Evolutionary conservation across 2,888 invertebrate genomes (phyloP), one percentile per base, ranked within the genome.

Genomic region (Lepas anatifera): DNA sequence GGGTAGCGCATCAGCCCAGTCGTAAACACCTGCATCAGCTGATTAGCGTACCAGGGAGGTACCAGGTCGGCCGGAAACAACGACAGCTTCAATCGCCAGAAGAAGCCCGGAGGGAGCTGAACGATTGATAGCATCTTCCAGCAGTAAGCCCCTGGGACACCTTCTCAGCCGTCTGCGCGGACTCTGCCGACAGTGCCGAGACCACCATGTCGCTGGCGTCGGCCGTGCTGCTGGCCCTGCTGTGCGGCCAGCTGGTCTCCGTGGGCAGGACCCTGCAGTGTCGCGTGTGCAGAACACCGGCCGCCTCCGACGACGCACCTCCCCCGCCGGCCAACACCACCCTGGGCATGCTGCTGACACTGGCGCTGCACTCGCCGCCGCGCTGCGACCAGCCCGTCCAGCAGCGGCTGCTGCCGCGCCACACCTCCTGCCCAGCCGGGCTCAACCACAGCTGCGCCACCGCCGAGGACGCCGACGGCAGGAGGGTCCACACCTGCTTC

Each of bases 401-500:
- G 11, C 25, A 10, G 8, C 25, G 35, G 22, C 7, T 22, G 7
- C 58, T 16, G 18, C 35, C 35, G 32, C 32, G 58, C 32, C n/a
- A n/a, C n/a, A 32, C 32, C 3, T 1, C 4, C 7, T 58, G 58
- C 22, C 58, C 58, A 22, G 32, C 32, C 35, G 35, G 35, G 2
- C 35, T 58, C 8, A 58, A 35, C 58, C 18, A 2, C 58, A 58
- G 25, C 32, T 58, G 58, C 58, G 58, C 58, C 8, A 7, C 22
- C 18, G 58, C 58, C 16, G 58, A 58, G 32, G 58, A 58, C 58
- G 22, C 58, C 22, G 35, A 18, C 18, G 58, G 58, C 32, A 32
- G 58, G 32, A 32, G 58, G 18, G 58, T 58, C 32, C 48, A 39
- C 39, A 71, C 52, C 46, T 48, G 25, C 41, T 68, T 46, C 69